Conservation (phyloP, 2,113 vertebrate species). For the Dendropsophus ebraccatus region DNA sequence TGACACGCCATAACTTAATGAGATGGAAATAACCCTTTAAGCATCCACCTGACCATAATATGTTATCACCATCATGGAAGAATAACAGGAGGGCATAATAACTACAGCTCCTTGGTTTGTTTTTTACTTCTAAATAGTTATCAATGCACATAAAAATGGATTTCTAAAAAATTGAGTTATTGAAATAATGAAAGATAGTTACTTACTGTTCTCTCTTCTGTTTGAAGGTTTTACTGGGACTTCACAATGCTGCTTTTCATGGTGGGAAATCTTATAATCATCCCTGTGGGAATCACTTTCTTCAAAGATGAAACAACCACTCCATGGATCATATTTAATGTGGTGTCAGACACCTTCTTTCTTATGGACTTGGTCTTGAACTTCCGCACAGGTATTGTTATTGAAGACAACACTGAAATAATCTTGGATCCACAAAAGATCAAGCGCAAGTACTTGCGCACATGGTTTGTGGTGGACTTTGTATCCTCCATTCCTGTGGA, state of each 20-base stretch:
- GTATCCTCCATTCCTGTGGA: constrained; percentile 98
- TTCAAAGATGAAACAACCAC: constrained; percentile 98
- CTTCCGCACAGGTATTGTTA: constrained; percentile 96
- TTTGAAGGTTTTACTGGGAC: constrained; percentile 96
- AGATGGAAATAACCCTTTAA: no score
- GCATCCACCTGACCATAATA: no score
- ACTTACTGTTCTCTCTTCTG: not conserved
- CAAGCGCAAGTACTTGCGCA: constrained; percentile 94
- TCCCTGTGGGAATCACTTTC: constrained; percentile 98
- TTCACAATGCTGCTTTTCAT: constrained; percentile 98
- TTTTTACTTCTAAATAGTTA: no score
- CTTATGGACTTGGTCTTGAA: constrained; percentile 97
- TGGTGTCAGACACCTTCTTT: constrained; percentile 98
- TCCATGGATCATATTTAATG: constrained; percentile 97
- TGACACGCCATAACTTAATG: no score
- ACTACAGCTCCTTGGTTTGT: no score
- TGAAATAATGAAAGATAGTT: no score
- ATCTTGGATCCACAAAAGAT: constrained; percentile 95
- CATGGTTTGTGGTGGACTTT: constrained; percentile 98
- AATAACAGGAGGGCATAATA: no score
- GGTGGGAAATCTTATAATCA: constrained; percentile 98
- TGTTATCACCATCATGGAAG: no score
- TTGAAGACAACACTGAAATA: constrained; percentile 98
- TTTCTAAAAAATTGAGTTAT: no score
- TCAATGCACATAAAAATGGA: no score